Conservation (phyloP, 2,888 invertebrate genomes). For the Xestia rhomboidea region DNA sequence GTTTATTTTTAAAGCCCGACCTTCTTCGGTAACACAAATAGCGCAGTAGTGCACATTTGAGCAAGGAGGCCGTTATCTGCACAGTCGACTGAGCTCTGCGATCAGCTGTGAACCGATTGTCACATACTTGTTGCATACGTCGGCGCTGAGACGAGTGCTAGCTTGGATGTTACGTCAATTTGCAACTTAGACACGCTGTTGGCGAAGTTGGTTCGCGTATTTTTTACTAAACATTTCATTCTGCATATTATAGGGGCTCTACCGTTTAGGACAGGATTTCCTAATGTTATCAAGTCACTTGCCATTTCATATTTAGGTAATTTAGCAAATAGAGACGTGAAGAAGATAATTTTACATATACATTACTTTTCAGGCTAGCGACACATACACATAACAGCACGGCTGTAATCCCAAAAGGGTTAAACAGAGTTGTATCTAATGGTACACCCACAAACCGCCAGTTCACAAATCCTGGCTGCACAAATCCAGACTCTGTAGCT, state of each 20-base stretch:
- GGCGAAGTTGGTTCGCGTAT: not conserved
- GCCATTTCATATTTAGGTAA: not conserved
- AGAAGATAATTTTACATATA: not conserved
- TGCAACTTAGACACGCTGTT: not conserved
- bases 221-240: not conserved
- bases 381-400: not conserved
- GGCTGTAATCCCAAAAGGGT: no score
- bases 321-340: not conserved
- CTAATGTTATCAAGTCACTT: not conserved
- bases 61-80: constrained; percentile 55
- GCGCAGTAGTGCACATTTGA: constrained; percentile 21
- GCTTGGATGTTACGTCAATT: not conserved
- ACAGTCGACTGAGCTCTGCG: constrained; percentile 49
- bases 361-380: not conserved
- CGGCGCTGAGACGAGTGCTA: not conserved
- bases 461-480: no score
- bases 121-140: constrained; percentile 61
- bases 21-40: constrained; percentile 40
- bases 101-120: constrained; percentile 66
- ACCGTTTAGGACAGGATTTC: not conserved
- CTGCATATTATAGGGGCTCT: not conserved
- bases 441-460: no score
- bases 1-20: constrained; percentile 42
- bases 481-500: no score
- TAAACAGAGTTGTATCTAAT: no score